Evolutionary conservation across 2,888 invertebrate genomes (phyloP).

Genomic region (Tuberolachnus salignus): DNA sequence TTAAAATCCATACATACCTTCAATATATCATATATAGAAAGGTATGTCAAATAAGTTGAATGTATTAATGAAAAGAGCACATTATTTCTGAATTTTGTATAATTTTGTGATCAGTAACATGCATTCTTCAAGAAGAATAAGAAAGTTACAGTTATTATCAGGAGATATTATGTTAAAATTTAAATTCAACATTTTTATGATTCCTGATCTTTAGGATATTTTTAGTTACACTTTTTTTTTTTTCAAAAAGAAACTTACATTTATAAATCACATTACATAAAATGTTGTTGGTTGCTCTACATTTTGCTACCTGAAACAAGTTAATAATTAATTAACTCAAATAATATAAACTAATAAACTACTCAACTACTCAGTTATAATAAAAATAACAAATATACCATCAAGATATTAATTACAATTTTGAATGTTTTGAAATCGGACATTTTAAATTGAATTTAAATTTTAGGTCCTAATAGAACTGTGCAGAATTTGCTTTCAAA

Average conservation of each 20-base stretch:
- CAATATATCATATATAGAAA: not conserved
- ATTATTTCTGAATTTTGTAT: not conserved
- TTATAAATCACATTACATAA: constrained; percentile 43
- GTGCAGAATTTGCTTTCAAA: too few species aligned
- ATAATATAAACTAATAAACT: too few species aligned
- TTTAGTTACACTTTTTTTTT: constrained; percentile 34
- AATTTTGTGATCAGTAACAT: not conserved
- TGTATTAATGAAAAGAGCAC: not conserved
- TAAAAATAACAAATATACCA: too few species aligned
- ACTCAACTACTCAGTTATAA: too few species aligned
- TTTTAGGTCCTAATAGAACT: too few species aligned
- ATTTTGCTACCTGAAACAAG: constrained; percentile 50
- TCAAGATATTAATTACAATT: too few species aligned
- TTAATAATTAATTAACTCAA: too few species aligned
- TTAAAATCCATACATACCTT: not conserved
- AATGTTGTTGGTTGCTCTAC: constrained; percentile 50
- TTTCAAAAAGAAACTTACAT: constrained; percentile 39
- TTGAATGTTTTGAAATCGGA: too few species aligned
- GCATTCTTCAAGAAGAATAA: too few species aligned
- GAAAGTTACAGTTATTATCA: too few species aligned
- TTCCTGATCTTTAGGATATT: constrained; percentile 10
- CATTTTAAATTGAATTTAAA: too few species aligned
- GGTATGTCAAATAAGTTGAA: not conserved
- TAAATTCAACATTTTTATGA: not conserved
- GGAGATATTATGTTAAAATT: too few species aligned